A percentile compares a stretch with the other conserved stretches of the same genome.
phyloP scores from a whole-genome alignment of 1,140 invertebrate species.

The Drosophila navojoa region DNA sequence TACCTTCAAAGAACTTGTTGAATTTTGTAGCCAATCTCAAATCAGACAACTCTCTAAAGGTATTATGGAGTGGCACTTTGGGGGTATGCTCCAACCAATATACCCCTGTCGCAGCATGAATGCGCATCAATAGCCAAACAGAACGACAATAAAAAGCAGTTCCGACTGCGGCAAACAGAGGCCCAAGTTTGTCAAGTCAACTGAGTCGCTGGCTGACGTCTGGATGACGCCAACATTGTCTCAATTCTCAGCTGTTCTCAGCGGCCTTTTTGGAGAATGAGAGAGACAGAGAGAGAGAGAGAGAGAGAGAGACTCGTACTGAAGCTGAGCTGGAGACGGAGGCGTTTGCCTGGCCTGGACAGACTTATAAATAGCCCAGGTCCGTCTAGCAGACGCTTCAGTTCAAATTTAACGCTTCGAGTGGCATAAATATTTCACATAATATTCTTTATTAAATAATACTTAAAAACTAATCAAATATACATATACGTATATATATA shows the following conservation, averaged over 20 bases:
- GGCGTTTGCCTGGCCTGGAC: constrained; percentile 16
- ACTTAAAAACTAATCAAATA: constrained; percentile 7
- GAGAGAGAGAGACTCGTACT: not conserved
- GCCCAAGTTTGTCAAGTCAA: constrained; percentile 69
- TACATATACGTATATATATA: constrained; percentile 9
- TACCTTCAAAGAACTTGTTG: no score
- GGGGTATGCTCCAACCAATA: no score
- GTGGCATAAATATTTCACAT: constrained; percentile 39
- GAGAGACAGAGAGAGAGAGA: not conserved
- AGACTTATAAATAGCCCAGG: constrained; percentile 70
- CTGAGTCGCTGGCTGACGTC: constrained; percentile 33
- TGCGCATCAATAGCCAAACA: constrained; percentile 25
- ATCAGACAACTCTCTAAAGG: no score
- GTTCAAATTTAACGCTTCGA: constrained; percentile 62
- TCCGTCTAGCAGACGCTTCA: constrained; percentile 67
- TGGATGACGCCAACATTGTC: constrained; percentile 58
- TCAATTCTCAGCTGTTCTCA: constrained; percentile 47
- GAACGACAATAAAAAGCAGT: constrained; percentile 56
- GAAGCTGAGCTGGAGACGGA: constrained; percentile 15
- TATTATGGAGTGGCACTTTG: no score
- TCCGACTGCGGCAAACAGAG: constrained; percentile 53
- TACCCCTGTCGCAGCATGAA: no score
- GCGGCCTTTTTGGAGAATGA: constrained; percentile 40
- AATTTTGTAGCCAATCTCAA: no score
- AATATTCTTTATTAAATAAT: not conserved